Evolutionary conservation across 1,140 invertebrate genomes (phyloP), one percentile per base, ranked within the genome.

Genomic region (Drosophila mayri): DNA sequence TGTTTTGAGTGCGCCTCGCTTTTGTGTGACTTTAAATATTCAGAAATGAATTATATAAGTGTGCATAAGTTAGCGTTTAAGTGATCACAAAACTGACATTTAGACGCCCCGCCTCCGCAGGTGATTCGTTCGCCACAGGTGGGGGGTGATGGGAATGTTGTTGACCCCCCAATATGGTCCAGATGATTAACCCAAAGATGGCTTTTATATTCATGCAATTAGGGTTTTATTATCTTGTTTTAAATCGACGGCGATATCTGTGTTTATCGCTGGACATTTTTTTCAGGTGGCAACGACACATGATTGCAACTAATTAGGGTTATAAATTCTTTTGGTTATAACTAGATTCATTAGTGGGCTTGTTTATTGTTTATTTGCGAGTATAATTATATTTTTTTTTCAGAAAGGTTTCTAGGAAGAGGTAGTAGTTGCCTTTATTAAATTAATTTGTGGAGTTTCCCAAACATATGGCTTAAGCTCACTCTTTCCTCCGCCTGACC

Each of bases 21-120:
- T 61, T 78, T 68, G 77, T 70, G 64, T 60, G 79, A 75, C 66
- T 82, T 82, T 66, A 82, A 87, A 86, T 86, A 87, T 86, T 86
- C 76, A 55, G 65, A 87, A 87, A 87, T 88, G 80, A 88, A 88
- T 88, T 84, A 88, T 88, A 88, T 88, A 81, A 88, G 88, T 88
- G 80, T 84, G 83, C 72, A 87, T 82, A 82, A 73, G 83, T 87
- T 88, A 66, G 66, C 68, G 79, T 87, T 83, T 87, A 87, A 87
- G 79, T 88, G 85, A 75, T 67, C 84, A 81, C 72, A 61, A 73
- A 72, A 66, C 73, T 88, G 84, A 81, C 84, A 88, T 87, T 87
- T 88, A 80, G 73, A 58, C 62, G 76, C 44, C 40, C 59, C 47
- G 32, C 58, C 47, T 68, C 50, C 55, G 8, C 41, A 54, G 30